Evolutionary conservation across 2,113 vertebrate species (phyloP).

Genomic region (Baryphthengus martii): DNA sequence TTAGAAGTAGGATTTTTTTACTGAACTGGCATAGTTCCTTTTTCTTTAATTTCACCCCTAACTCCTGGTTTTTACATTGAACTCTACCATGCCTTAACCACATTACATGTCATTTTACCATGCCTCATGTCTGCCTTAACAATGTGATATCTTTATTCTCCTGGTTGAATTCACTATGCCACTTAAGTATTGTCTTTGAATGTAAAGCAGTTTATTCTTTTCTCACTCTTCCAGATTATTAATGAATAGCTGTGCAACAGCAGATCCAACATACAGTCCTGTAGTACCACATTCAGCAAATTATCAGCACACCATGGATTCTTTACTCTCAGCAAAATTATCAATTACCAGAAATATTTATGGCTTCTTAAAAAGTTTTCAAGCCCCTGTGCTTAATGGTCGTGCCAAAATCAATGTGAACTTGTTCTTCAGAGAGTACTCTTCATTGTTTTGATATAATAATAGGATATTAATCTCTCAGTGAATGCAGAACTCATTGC

Average conservation of each 20-base stretch:
- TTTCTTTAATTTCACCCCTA: not conserved
- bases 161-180: not conserved
- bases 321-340: not conserved
- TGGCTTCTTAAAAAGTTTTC: not conserved
- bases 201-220: not conserved
- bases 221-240: not conserved
- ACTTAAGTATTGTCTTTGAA: not conserved
- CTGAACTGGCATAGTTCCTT: not conserved
- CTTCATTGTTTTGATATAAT: not conserved
- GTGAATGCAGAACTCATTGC: not conserved
- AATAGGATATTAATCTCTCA: not conserved
- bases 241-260: not conserved
- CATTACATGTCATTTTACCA: not conserved
- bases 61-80: not conserved
- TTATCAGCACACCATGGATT: not conserved
- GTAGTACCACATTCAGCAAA: not conserved
- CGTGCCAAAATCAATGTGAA: not conserved
- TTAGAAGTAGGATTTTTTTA: not conserved
- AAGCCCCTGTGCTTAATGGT: not conserved
- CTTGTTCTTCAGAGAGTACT: not conserved
- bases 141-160: not conserved
- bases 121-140: not conserved
- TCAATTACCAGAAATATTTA: not conserved
- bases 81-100: not conserved
- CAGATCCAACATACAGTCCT: not conserved